Evolutionary conservation across 2,113 vertebrate genomes (phyloP), one percentile per base, ranked within the genome.

Genomic region (Burhinus bistriatus): DNA sequence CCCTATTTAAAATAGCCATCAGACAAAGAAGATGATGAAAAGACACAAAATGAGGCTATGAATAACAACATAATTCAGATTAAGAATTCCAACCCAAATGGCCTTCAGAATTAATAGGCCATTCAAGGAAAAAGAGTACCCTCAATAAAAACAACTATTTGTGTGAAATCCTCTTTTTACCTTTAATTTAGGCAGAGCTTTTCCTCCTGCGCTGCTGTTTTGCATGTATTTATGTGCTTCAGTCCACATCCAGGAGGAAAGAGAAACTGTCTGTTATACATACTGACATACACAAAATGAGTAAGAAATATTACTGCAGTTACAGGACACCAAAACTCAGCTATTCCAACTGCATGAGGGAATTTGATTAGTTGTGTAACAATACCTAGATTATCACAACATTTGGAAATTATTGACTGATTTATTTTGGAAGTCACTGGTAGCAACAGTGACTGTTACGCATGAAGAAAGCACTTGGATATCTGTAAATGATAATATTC

Each of bases 51-150:
- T 66, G 71, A 95, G 59, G 71, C 85, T 47, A 44, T 68, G 79
- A 96, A 94, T 81, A 91, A 91, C 44, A 91, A 61, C 57, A 47
- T 84, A 79, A 92, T 84, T 97, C 80, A 96, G 52, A 94, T 92
- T 79, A 95, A 95, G 90, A 91, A 87, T 95, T 76, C 77, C 64
- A 92, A 95, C 55, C 7, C 45, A 89, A 93, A 91, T n/a, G 94
- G 83, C 95, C 96, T 96, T 97, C 95, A 95, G 65, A 95, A 95
- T 94, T 95, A 95, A 95, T 91, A 82, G 65, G 27, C 47, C 20
- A 75, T 94, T 95, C 77, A 96, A 75, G 65, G 72, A 92, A 79
- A 91, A 87, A 94, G 47, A 95, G 93, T 59, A 80, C 36, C 17
- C 30, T 87, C 77, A 85, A 91, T 61, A 91, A 92, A 91, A 95